These are phyloP conservation scores for Tadarida brasiliensis DNA, from an alignment of 2,797 vertebrate species.

Conservation along the genomic window DNA sequence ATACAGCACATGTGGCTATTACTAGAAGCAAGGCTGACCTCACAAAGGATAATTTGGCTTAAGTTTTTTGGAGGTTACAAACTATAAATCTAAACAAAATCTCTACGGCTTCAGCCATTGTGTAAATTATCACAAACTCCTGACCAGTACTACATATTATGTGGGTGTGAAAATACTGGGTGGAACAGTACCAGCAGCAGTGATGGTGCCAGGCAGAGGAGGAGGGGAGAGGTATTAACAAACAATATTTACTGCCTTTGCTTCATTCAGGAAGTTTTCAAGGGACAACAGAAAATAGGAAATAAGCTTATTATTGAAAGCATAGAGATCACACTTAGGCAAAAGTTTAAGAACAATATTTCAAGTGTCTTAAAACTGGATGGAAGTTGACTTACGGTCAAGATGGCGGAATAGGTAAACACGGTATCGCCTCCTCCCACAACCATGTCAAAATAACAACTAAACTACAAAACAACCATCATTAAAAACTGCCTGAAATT, in stretches of 20 bases:
- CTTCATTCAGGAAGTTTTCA: neutral
- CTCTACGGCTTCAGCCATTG: neutral
- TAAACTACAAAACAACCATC: too few relatives aligned
- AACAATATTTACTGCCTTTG: neutral
- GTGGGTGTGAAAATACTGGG: too few relatives aligned
- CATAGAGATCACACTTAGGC: neutral
- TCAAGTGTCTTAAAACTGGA: neutral
- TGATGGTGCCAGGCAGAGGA: neutral
- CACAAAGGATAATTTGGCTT: neutral
- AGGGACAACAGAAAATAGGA: neutral
- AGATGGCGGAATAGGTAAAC: too few relatives aligned
- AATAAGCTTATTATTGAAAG: slow-evolving; percentile 14
- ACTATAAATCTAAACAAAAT: slow-evolving; percentile 59
- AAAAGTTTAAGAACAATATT: slow-evolving; percentile 21
- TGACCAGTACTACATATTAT: neutral
- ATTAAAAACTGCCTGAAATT: too few relatives aligned
- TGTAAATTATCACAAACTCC: slow-evolving; percentile 11
- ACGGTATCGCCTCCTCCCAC: too few relatives aligned
- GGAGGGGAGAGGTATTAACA: neutral
- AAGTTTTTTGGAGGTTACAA: neutral
- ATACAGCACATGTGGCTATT: neutral
- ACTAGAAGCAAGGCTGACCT: neutral
- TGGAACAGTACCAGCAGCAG: neutral
- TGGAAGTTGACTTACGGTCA: neutral
- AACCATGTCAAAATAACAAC: too few relatives aligned